A percentile compares a stretch with the other conserved stretches of the same genome.
These are phyloP conservation scores for Parapristionchus giblindavisi DNA, from an alignment of 2,888 invertebrate species.

Conservation along the genomic window DNA sequence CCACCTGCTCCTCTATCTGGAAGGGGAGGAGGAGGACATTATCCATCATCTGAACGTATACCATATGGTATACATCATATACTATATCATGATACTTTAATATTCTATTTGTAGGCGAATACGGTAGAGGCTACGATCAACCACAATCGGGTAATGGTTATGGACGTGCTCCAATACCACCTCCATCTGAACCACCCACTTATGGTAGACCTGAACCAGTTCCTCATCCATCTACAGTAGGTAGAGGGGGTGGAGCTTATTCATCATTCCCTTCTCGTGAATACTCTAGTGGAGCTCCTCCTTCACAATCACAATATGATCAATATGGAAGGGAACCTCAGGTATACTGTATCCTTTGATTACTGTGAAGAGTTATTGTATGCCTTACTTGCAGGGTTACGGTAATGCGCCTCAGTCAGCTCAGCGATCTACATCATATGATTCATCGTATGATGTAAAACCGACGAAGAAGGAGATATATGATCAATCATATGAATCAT, in stretches of 20 bases:
- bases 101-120: too few species aligned
- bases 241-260: constrained; percentile 17
- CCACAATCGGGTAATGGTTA: background rate
- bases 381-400: too few species aligned
- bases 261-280: constrained; percentile 30
- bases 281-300: constrained; percentile 9
- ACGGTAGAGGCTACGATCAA: constrained; percentile 20
- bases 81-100: too few species aligned
- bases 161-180: background rate
- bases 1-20: constrained; percentile 39
- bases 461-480: background rate
- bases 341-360: too few species aligned
- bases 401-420: too few species aligned
- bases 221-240: background rate
- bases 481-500: constrained; percentile 2
- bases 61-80: too few species aligned
- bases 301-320: too few species aligned
- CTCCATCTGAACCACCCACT: background rate
- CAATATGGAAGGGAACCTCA: too few species aligned
- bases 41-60: too few species aligned
- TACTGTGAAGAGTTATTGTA: too few species aligned
- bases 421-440: background rate
- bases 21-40: constrained; percentile 16
- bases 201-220: constrained; percentile 9
- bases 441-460: constrained; percentile 11